A percentile compares a stretch with the other conserved stretches of the same genome.
Conservation (phyloP, 2,888 invertebrate species). For the Eristalis intricaria region DNA sequence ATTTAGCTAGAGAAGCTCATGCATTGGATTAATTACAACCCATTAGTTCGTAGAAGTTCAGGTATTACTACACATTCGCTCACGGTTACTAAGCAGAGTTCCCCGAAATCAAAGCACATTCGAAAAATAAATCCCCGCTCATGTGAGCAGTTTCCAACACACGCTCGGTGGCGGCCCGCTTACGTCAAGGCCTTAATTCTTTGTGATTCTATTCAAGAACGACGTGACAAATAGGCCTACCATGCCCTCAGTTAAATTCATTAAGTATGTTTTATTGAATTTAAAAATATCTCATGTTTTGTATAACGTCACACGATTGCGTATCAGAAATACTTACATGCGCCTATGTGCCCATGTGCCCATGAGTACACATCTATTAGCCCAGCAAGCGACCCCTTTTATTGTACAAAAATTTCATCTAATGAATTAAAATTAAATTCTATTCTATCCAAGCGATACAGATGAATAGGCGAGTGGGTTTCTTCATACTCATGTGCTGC, state of each 20-base stretch:
- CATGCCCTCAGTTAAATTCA: constrained; percentile 33
- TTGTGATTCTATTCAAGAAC: not conserved
- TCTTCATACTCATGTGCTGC: constrained; percentile 8
- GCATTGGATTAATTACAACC: not conserved
- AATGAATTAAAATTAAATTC: constrained; percentile 67
- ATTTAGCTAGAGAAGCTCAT: not conserved
- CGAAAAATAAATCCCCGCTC: not conserved
- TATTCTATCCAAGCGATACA: constrained; percentile 50
- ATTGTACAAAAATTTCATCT: constrained; percentile 40
- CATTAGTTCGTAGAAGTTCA: not conserved
- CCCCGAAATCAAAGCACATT: not conserved
- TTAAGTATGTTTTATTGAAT: constrained; percentile 44
- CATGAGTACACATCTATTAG: constrained; percentile 55
- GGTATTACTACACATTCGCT: not conserved
- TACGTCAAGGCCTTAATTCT: not conserved
- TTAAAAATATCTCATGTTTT: constrained; percentile 14
- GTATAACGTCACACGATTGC: constrained; percentile 13
- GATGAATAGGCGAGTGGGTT: constrained; percentile 16
- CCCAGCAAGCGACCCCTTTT: constrained; percentile 55
- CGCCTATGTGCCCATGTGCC: constrained; percentile 39
- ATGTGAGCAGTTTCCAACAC: not conserved
- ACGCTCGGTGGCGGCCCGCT: not conserved
- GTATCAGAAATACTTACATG: constrained; percentile 50
- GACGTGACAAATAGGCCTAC: constrained; percentile 17
- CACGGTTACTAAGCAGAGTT: not conserved